These are phyloP conservation scores for Carcharodon carcharias DNA, from an alignment of 2,797 vertebrate genomes.

Conservation along the genomic window DNA sequence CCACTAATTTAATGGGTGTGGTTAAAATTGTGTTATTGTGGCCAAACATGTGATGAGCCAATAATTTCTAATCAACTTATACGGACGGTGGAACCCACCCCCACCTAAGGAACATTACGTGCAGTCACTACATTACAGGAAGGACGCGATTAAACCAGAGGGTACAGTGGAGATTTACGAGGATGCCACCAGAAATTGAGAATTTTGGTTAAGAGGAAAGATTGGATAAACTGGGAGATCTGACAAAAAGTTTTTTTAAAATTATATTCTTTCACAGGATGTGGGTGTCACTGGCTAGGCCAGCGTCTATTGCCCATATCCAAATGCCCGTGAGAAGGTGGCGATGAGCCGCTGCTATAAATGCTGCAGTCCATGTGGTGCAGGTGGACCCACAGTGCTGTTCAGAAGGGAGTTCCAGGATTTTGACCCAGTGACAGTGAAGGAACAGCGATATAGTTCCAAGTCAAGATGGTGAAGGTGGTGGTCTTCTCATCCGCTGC, in stretches of 20 bases:
- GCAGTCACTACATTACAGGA: neutral
- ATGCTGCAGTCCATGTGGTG: too few species aligned
- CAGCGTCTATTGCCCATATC: too few species aligned
- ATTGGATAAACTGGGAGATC: neutral
- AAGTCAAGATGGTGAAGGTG: too few species aligned
- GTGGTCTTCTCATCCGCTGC: too few species aligned
- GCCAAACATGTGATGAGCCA: neutral
- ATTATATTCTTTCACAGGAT: too few species aligned
- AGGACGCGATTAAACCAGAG: neutral
- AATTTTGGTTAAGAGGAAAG: neutral
- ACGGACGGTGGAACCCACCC: neutral
- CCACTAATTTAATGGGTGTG: neutral
- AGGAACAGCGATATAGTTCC: too few species aligned
- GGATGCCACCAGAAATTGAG: neutral
- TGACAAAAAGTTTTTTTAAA: neutral
- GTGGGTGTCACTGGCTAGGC: too few species aligned
- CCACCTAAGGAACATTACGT: neutral
- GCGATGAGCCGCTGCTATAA: too few species aligned
- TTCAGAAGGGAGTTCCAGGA: too few species aligned
- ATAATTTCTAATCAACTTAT: neutral
- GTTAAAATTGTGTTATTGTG: neutral
- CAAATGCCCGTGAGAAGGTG: too few species aligned
- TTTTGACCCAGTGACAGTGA: too few species aligned
- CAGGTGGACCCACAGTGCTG: too few species aligned
- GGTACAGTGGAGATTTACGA: neutral